A percentile compares a stretch with the other conserved stretches of the same genome.
Conservation (phyloP, 2,888 invertebrate species). For the Ectobius pallidus region DNA sequence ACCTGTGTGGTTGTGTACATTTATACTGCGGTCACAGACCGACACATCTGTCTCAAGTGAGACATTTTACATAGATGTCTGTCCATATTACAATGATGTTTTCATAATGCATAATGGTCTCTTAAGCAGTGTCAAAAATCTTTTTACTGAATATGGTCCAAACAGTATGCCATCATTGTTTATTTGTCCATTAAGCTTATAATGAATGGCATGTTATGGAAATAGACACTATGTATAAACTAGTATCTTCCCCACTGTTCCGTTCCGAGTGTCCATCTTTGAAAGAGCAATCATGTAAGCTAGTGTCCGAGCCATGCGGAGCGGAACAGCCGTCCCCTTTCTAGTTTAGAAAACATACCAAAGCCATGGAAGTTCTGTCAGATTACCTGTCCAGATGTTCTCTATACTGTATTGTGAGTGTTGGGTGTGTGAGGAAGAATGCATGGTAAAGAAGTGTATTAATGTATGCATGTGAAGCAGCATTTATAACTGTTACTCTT, state of each 20-base stretch:
- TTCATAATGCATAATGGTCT: background rate
- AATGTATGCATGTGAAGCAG: constrained; percentile 33
- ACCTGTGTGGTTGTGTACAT: constrained; percentile 18
- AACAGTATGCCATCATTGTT: background rate
- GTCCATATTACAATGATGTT: no score
- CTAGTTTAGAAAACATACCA: constrained; percentile 28
- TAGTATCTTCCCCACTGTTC: constrained; percentile 42
- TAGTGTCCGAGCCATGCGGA: constrained; percentile 57
- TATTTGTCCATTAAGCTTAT: constrained; percentile 2
- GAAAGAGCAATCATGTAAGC: constrained; percentile 36
- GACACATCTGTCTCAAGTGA: background rate
- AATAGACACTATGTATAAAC: constrained; percentile 7
- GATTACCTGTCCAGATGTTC: constrained; percentile 23
- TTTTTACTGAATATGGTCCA: no score
- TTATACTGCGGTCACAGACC: background rate
- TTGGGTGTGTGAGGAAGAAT: constrained; percentile 18
- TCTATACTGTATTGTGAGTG: constrained; percentile 24
- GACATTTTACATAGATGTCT: background rate
- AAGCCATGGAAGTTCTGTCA: constrained; percentile 23
- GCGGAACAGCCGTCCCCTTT: constrained; percentile 57
- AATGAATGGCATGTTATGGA: background rate
- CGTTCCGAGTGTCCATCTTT: constrained; percentile 46
- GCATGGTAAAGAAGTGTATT: no score
- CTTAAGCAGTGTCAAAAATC: background rate
- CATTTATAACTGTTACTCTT: constrained; percentile 39